These are phyloP conservation scores for Chesias legatella DNA, from an alignment of 2,888 invertebrate genomes.

Conservation along the genomic window DNA sequence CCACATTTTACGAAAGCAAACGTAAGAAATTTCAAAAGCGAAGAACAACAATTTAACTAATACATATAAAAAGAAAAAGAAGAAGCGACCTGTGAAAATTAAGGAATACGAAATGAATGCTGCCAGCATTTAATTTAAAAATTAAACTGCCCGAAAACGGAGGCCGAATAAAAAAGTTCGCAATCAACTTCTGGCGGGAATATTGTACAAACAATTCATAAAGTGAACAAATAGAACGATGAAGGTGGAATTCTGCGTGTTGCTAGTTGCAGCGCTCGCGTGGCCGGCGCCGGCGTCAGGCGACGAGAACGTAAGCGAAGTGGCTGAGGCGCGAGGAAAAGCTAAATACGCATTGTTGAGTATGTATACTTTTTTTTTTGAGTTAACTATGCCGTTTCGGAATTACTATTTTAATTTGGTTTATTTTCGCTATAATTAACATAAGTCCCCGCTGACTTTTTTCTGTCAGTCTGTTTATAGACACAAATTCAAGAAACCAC, in stretches of 20 bases:
- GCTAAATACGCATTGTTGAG: conserved; percentile 63
- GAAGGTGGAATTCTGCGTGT: conserved; percentile 19
- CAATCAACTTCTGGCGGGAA: not conserved
- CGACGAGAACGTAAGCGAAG: conserved; percentile 30
- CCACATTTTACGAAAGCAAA: not conserved
- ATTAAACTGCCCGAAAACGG: too few species aligned
- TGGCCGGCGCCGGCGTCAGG: conserved; percentile 28
- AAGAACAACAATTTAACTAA: not conserved
- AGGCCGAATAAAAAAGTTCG: not conserved
- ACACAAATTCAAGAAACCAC: too few species aligned
- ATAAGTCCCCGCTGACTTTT: too few species aligned
- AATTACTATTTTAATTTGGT: too few species aligned
- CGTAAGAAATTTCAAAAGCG: not conserved
- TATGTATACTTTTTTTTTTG: conserved; percentile 42
- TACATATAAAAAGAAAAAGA: not conserved
- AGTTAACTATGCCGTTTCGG: not conserved
- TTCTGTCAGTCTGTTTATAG: too few species aligned
- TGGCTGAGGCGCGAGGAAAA: conserved; percentile 57
- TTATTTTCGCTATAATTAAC: too few species aligned
- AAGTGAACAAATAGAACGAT: conserved; percentile 11
- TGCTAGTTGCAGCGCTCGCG: conserved; percentile 20
- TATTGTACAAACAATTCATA: not conserved
- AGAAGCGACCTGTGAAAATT: too few species aligned
- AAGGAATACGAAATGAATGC: too few species aligned
- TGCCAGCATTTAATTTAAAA: too few species aligned